Evolutionary conservation across 1,140 invertebrate species (phyloP).

Genomic region (Drosophila orosa): DNA sequence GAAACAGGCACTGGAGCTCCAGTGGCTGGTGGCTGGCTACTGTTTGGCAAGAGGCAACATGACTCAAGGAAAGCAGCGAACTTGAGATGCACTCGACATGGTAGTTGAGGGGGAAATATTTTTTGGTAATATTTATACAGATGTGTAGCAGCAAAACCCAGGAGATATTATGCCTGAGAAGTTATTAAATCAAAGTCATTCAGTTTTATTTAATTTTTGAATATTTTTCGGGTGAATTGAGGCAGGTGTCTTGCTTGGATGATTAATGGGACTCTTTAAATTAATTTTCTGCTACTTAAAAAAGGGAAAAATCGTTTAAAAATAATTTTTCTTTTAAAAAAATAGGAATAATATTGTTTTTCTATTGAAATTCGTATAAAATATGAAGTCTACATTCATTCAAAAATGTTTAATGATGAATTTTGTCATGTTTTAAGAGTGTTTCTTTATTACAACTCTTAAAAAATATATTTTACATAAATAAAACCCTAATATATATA

Average conservation of each 20-base stretch:
- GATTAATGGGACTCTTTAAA: neutral
- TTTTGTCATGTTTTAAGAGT: no score
- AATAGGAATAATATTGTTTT: neutral
- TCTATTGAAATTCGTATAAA: neutral
- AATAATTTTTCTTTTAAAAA: neutral
- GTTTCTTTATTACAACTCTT: no score
- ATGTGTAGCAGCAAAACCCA: neutral
- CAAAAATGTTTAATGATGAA: no score
- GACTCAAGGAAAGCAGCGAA: constrained; percentile 35
- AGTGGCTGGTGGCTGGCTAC: constrained; percentile 45
- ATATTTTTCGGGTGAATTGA: neutral
- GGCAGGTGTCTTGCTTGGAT: neutral
- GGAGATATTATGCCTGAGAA: neutral
- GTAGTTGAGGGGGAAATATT: neutral
- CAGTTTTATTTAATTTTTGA: neutral
- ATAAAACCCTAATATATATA: neutral
- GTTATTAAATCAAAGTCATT: constrained; percentile 8
- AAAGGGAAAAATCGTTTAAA: neutral
- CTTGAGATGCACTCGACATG: constrained; percentile 31
- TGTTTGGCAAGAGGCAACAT: constrained; percentile 50
- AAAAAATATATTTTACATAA: no score
- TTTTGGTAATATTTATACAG: constrained; percentile 8
- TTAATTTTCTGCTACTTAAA: neutral
- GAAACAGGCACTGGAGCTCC: constrained; percentile 42
- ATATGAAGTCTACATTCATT: neutral